Evolutionary conservation across 1,140 invertebrate species (phyloP).

Genomic region (Archivesica marissinica): DNA sequence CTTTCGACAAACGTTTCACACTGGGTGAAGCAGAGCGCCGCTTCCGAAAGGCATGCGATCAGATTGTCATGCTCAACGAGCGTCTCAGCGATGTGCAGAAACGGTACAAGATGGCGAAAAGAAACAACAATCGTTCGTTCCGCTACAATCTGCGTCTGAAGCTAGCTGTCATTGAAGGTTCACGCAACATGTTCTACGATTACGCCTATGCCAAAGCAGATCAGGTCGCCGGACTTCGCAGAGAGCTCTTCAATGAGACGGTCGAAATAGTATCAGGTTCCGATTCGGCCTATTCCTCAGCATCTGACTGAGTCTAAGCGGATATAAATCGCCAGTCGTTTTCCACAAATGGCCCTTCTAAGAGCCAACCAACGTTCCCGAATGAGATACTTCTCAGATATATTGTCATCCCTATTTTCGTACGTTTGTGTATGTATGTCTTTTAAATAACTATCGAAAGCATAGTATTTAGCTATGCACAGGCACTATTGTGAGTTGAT

Average conservation of each 20-base stretch:
- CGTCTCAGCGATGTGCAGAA: slow-evolving; percentile 26
- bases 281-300: slow-evolving; percentile 4
- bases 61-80: slow-evolving; percentile 47
- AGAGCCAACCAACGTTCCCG: not conserved
- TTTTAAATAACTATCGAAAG: too few relatives aligned
- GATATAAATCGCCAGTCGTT: not conserved
- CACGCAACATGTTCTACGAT: slow-evolving; percentile 67
- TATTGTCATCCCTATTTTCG: too few relatives aligned
- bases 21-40: slow-evolving; percentile 36
- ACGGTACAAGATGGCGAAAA: slow-evolving; percentile 41
- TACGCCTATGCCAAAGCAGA: slow-evolving; percentile 66
- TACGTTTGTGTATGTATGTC: too few relatives aligned
- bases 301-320: not conserved
- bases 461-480: not conserved
- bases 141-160: slow-evolving; percentile 45
- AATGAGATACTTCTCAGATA: not conserved
- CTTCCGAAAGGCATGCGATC: slow-evolving; percentile 43
- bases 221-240: slow-evolving; percentile 57
- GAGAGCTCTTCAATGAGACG: slow-evolving; percentile 51
- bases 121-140: not conserved
- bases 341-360: not conserved
- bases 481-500: not conserved
- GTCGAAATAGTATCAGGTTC: slow-evolving; percentile 38
- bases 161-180: slow-evolving; percentile 65
- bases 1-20: slow-evolving; percentile 34